Conservation (phyloP, 2,113 vertebrate species). For the Seriola aureovittata region DNA sequence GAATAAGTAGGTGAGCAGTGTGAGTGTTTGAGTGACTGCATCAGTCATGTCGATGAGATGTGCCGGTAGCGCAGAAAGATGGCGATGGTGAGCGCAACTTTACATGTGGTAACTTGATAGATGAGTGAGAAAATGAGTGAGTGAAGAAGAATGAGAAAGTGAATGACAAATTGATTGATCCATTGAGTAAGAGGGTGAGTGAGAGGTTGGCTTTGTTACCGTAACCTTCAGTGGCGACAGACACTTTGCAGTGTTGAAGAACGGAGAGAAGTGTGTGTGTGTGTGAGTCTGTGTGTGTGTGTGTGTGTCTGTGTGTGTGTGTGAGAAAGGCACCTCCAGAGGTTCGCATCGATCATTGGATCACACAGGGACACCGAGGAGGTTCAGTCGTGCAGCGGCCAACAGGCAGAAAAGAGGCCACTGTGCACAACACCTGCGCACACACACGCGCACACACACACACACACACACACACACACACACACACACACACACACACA, state of each 20-base stretch:
- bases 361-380: constrained; percentile 72
- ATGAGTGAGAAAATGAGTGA: constrained; percentile 21
- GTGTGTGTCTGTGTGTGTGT: constrained; percentile 33
- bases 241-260: constrained; percentile 50
- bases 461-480: constrained; percentile 2
- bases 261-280: constrained; percentile 19
- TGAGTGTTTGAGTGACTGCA: neutral
- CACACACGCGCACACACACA: constrained; percentile 4
- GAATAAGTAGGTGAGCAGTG: constrained; percentile 39
- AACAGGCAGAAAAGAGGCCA: constrained; percentile 64
- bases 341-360: constrained; percentile 74
- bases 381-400: constrained; percentile 61
- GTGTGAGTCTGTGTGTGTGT: constrained; percentile 39
- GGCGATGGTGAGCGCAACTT: neutral
- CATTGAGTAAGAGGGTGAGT: constrained; percentile 42
- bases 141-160: constrained; percentile 23
- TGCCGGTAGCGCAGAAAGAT: neutral
- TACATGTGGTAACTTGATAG: constrained; percentile 19
- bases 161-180: constrained; percentile 57
- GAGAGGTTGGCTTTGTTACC: constrained; percentile 51
- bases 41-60: constrained; percentile 17
- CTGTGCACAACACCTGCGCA: constrained; percentile 11
- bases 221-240: constrained; percentile 65
- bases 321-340: constrained; percentile 86
- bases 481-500: constrained; percentile 7